phyloP scores from a whole-genome alignment of 2,888 invertebrate genomes.

The Macropis europaea region DNA sequence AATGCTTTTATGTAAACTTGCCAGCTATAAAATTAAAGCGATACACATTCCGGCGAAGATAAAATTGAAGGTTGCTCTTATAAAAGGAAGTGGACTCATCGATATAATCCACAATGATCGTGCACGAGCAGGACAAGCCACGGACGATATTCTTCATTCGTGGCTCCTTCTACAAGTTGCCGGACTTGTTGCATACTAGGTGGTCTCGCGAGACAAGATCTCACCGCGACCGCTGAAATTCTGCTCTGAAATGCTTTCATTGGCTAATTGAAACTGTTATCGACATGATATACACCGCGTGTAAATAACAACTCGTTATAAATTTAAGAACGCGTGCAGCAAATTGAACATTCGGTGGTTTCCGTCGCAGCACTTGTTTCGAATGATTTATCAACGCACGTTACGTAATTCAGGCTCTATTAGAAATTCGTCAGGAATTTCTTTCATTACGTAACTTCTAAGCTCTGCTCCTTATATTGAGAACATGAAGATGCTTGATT shows the following conservation, averaged over 20 bases:
- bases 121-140: background rate
- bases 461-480: no score
- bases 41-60: background rate
- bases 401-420: conserved; percentile 1
- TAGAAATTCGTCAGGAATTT: background rate
- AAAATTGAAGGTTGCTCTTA: background rate
- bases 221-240: background rate
- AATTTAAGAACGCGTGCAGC: conserved; percentile 14
- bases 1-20: background rate
- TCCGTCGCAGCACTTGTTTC: conserved; percentile 20
- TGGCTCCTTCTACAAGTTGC: conserved; percentile 24
- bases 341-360: conserved; percentile 26
- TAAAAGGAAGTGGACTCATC: conserved; percentile 10
- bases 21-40: background rate
- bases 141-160: conserved; percentile 28
- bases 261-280: conserved; percentile 50
- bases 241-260: conserved; percentile 37
- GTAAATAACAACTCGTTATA: conserved; percentile 25
- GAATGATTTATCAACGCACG: conserved; percentile 25
- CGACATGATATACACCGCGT: conserved; percentile 9
- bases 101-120: conserved; percentile 11
- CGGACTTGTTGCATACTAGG: conserved; percentile 46
- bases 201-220: conserved; percentile 47
- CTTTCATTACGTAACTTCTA: background rate
- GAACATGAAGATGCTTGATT: no score